Evolutionary conservation across 2,888 invertebrate genomes (phyloP).

Genomic region (Lacanobia oleracea): DNA sequence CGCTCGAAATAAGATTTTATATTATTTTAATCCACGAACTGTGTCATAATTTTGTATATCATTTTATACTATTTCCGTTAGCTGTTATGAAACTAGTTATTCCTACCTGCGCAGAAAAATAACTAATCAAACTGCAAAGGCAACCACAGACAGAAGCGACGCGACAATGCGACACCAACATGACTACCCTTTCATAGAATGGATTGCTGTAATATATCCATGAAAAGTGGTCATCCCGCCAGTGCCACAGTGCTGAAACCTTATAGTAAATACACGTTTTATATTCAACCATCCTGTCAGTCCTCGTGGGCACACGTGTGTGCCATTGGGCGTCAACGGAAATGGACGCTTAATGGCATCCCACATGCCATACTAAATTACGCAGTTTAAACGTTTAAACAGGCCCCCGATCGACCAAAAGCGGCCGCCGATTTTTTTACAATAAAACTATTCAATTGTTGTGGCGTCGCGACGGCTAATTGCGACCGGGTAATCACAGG

Average conservation of each 20-base stretch:
- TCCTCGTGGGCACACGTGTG: too few species aligned
- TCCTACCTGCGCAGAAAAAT: constrained; percentile 32
- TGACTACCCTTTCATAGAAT: background rate
- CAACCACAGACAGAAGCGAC: background rate
- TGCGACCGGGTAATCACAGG: too few species aligned
- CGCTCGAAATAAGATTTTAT: constrained; percentile 78
- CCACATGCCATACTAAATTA: too few species aligned
- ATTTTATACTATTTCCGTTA: constrained; percentile 74
- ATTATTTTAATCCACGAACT: constrained; percentile 85
- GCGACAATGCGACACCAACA: background rate
- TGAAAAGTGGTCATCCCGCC: too few species aligned
- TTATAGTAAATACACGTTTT: background rate
- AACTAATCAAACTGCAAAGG: constrained; percentile 3
- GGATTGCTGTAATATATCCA: background rate
- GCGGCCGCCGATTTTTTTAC: too few species aligned
- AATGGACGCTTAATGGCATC: too few species aligned
- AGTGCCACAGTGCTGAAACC: too few species aligned
- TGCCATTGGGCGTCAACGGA: too few species aligned
- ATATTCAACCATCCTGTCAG: background rate
- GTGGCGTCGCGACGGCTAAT: too few species aligned
- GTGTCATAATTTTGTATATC: constrained; percentile 81
- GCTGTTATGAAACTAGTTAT: constrained; percentile 56
- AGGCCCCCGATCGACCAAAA: too few species aligned
- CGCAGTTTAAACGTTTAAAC: too few species aligned
- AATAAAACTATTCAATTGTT: too few species aligned